Percentiles rank a stretch among this genome's conserved stretches.
Evolutionary conservation across 2,888 invertebrate species (phyloP).

Genomic region (Sphaerophoria rueppellii): DNA sequence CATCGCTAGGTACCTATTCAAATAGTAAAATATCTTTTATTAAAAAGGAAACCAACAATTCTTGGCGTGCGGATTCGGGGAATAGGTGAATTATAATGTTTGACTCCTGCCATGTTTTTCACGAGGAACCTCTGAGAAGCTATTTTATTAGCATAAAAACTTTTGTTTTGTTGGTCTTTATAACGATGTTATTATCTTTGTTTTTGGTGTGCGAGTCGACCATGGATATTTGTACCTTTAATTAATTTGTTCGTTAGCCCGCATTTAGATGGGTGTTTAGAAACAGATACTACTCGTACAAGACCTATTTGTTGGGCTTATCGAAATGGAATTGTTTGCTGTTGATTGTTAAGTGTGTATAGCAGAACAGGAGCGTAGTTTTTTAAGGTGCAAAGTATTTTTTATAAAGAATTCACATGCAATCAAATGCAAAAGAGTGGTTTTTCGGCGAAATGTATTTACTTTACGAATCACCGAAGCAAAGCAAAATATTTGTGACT

Average conservation of each 20-base stretch:
- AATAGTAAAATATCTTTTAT: conserved; percentile 29
- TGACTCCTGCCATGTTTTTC: neutral
- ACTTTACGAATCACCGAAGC: no score
- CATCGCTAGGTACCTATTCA: neutral
- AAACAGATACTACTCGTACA: neutral
- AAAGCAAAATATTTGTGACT: no score
- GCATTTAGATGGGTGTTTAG: neutral
- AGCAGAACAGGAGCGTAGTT: neutral
- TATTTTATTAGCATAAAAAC: conserved; percentile 50
- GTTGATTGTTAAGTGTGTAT: neutral
- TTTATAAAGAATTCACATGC: no score
- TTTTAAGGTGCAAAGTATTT: no score
- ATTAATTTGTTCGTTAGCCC: conserved; percentile 24
- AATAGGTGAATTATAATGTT: neutral
- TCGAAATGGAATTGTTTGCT: conserved; percentile 13
- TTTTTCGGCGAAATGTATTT: no score
- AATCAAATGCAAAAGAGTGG: no score
- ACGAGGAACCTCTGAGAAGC: conserved; percentile 2
- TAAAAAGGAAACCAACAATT: conserved; percentile 26
- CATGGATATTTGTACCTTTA: conserved; percentile 15
- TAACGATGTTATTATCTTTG: conserved; percentile 7
- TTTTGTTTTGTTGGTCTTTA: conserved; percentile 41
- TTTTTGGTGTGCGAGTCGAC: neutral
- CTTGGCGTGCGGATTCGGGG: neutral
- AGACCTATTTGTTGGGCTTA: neutral